Evolutionary conservation across 2,888 invertebrate genomes (phyloP).

Genomic region (Eupeodes luniger): DNA sequence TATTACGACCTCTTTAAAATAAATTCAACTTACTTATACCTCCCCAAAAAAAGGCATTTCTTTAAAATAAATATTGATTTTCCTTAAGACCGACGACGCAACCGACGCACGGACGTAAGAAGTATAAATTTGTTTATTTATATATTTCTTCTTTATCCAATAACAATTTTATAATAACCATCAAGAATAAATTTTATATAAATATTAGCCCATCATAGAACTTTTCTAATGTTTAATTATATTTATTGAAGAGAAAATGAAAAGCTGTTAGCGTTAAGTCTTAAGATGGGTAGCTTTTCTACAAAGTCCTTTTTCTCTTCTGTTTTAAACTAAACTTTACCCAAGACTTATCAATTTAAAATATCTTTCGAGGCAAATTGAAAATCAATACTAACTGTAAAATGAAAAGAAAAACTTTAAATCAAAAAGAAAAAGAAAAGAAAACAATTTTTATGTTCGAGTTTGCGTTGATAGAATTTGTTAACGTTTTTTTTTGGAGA

Average conservation of each 20-base stretch:
- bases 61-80: too few species aligned
- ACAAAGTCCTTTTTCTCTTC: not conserved
- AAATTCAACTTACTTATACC: too few species aligned
- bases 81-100: too few species aligned
- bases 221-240: not conserved
- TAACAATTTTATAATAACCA: too few species aligned
- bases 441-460: slow-evolving; percentile 53
- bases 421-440: not conserved
- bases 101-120: too few species aligned
- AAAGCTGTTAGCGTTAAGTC: not conserved
- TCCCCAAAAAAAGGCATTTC: too few species aligned
- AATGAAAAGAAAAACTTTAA: slow-evolving; percentile 20
- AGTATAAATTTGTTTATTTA: too few species aligned
- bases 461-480: slow-evolving; percentile 64
- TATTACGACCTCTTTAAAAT: too few species aligned
- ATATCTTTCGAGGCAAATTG: not conserved
- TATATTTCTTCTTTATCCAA: too few species aligned
- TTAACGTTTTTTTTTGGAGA: not conserved
- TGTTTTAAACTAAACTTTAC: slow-evolving; percentile 1
- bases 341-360: slow-evolving; percentile 29
- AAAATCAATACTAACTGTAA: slow-evolving; percentile 27
- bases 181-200: not conserved
- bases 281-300: not conserved
- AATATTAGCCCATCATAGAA: not conserved
- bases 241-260: not conserved